phyloP scores from a whole-genome alignment of 2,113 vertebrate genomes.

The Monarcha castaneiventris region DNA sequence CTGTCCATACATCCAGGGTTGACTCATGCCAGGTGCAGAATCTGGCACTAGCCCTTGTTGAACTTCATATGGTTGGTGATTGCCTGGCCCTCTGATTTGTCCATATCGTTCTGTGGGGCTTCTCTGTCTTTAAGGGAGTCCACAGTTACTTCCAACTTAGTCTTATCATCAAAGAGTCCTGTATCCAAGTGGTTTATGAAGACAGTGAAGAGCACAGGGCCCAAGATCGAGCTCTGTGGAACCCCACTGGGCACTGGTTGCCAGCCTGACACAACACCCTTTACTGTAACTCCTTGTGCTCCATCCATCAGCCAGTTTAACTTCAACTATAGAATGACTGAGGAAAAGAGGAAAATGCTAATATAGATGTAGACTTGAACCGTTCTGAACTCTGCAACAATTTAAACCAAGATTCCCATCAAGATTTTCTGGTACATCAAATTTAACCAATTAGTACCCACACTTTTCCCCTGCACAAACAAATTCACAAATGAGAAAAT shows the following conservation, averaged over 20 bases:
- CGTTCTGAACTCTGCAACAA: background rate
- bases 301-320: background rate
- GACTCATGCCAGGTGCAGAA: background rate
- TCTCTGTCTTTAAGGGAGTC: background rate
- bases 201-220: background rate
- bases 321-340: background rate
- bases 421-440: background rate
- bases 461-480: background rate
- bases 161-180: background rate
- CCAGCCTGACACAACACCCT: background rate
- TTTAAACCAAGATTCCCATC: background rate
- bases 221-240: accelerated
- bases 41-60: too few relatives aligned
- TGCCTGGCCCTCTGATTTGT: accelerated
- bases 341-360: background rate
- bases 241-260: accelerated
- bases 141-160: background rate
- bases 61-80: background rate
- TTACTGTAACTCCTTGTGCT: background rate
- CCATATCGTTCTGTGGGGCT: background rate
- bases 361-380: background rate
- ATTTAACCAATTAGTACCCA: background rate
- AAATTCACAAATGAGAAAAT: constrained; percentile 26
- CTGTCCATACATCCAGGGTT: background rate
- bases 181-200: background rate